Base-by-base conservation (phyloP, 2,888 invertebrate genomes). In the Xylocampa areola region DNA sequence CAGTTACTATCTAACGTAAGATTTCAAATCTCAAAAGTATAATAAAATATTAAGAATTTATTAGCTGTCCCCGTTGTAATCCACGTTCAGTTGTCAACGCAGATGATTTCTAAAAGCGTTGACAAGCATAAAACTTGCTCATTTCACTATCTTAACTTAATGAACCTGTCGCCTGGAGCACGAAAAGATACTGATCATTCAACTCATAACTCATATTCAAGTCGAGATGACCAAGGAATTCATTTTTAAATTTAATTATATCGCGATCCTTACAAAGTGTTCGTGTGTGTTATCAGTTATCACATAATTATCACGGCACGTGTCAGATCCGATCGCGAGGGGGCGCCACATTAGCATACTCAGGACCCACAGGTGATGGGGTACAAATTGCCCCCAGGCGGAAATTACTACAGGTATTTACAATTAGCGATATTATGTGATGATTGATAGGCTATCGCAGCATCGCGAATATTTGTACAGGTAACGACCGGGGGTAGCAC, bases 391-490 rank as follows among this genome's bases (percentile, higher is more conserved):
- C 48, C 37, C 21, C 6, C 29, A 13, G 13, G 19, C 17, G 13
- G 27, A 17, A 16, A 25, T 39, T 27, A 27, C 13, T 16, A 13
- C 61, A 47, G 70, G 58, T 57, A 47, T 35, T 23, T 21, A 47
- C 65, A 73, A 71, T 73, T 73, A 73, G 58, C 63, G 23, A 29
- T 8, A 47, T 64, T 64, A 33, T 52, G 37, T 27, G 64, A 69
- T 66, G 70, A 66, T 66, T 66, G 66, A 66, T 66, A 63, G 2
- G n/a, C 10, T 55, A 74, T 72, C 74, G 66, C 36, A 29, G 10
- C 13, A 59, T 69, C 73, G 40, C 33, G 33, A 51, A 53, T 47
- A 51, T 55, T 50, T 63, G 41, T 39, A 17, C 48, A 52, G 35
- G 41, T 35, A 33, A 49, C 27, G 27, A 21, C 32, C 1, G 29